Evolutionary conservation across 2,113 vertebrate species (phyloP).

Genomic region (Cyanoramphus novaezelandiae): DNA sequence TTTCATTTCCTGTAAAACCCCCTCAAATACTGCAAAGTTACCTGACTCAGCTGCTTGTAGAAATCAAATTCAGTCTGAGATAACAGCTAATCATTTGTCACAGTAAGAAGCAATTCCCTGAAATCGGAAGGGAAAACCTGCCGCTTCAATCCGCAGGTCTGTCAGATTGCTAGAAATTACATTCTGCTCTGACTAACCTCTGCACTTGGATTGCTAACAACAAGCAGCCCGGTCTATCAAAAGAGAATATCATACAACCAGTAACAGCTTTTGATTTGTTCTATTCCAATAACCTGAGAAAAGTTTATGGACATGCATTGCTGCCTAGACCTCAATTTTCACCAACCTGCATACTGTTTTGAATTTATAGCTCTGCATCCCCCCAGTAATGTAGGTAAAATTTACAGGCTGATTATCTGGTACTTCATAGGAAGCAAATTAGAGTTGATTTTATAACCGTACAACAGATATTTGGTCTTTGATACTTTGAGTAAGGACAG

Average conservation of each 20-base stretch:
- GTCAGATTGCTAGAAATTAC: constrained; percentile 96
- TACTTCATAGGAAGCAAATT: constrained; percentile 78
- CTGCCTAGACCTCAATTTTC: constrained; percentile 82
- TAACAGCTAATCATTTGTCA: constrained; percentile 99
- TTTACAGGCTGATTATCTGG: constrained; percentile 79
- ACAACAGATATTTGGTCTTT: constrained; percentile 70
- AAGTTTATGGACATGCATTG: constrained; percentile 82
- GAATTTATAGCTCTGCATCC: constrained; percentile 75
- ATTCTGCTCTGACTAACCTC: constrained; percentile 87
- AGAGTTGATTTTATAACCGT: constrained; percentile 74
- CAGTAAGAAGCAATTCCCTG: constrained; percentile 96
- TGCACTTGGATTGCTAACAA: constrained; percentile 84
- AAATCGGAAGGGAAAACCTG: constrained; percentile 90
- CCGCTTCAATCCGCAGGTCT: constrained; percentile 90
- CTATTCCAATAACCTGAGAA: constrained; percentile 84
- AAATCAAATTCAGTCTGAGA: constrained; percentile 95
- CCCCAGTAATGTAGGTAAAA: constrained; percentile 75
- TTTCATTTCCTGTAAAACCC: constrained; percentile 88
- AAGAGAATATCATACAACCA: constrained; percentile 84
- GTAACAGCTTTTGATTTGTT: constrained; percentile 83
- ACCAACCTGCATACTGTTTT: constrained; percentile 74
- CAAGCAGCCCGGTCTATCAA: constrained; percentile 85
- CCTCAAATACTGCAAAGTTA: constrained; percentile 84
- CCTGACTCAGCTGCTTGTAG: constrained; percentile 95
- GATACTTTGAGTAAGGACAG: constrained; percentile 59